These are phyloP conservation scores for Nyctalus aviator DNA, from an alignment of 2,797 vertebrate species.

Conservation along the genomic window DNA sequence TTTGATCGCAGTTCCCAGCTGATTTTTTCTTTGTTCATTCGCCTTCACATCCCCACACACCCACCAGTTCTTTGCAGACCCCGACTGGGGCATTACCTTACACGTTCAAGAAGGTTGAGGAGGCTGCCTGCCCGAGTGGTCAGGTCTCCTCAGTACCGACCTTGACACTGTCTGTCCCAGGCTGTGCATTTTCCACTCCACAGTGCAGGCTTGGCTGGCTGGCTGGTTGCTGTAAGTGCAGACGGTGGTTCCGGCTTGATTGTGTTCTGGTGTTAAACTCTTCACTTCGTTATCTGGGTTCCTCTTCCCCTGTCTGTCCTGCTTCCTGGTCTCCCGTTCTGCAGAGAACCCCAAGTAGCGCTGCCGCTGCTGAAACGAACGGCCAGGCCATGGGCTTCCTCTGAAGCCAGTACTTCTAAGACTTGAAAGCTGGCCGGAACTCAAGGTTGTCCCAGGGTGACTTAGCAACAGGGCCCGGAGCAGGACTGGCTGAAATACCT, in stretches of 20 bases:
- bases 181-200: neutral
- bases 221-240: conserved; percentile 50
- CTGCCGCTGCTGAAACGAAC: conserved; percentile 56
- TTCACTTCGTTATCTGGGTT: neutral
- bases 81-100: neutral
- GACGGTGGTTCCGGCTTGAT: conserved; percentile 11
- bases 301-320: neutral
- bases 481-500: neutral
- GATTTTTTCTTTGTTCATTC: neutral
- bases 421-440: neutral
- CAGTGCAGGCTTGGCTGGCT: neutral
- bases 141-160: neutral
- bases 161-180: neutral
- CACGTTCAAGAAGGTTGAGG: no score
- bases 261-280: conserved; percentile 27
- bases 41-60: neutral
- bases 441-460: neutral
- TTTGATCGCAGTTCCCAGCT: no score
- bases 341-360: conserved; percentile 69
- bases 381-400: conserved; percentile 69
- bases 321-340: conserved; percentile 77
- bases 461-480: neutral
- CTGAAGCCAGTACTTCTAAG: conserved; percentile 54
- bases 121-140: neutral
- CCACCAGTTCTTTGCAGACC: neutral